These are phyloP conservation scores for Heliangelus exortis DNA, from an alignment of 2,797 vertebrate species.

Conservation along the genomic window DNA sequence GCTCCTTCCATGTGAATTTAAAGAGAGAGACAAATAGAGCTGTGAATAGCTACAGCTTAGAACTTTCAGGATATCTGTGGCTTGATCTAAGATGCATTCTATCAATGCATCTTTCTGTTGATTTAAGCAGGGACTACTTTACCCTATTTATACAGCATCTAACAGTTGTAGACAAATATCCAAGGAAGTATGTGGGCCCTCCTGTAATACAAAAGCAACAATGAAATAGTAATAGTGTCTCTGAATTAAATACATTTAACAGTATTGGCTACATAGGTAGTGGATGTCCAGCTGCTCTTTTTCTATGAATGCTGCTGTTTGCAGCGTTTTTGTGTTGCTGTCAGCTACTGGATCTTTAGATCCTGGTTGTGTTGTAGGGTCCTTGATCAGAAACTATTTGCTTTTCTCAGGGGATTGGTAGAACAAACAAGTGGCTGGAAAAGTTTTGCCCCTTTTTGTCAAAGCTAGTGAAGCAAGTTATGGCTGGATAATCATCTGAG, in stretches of 20 bases:
- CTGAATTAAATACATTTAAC: neutral
- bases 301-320: neutral
- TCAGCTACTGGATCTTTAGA: neutral
- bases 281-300: neutral
- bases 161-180: neutral
- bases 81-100: neutral
- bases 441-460: neutral
- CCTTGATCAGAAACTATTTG: neutral
- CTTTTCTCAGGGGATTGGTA: neutral
- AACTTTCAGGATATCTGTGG: neutral
- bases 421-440: neutral
- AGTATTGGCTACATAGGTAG: neutral
- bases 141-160: neutral
- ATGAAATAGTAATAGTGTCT: neutral
- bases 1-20: neutral
- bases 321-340: neutral
- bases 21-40: neutral
- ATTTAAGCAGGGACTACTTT: constrained; percentile 1
- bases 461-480: neutral
- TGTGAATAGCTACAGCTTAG: neutral
- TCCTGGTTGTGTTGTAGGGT: neutral
- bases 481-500: neutral
- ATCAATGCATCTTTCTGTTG: neutral
- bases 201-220: neutral
- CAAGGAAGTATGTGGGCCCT: neutral